A percentile compares a stretch with the other conserved stretches of the same genome.
phyloP scores from a whole-genome alignment of 2,797 vertebrate genomes.

The Argya squamiceps region DNA sequence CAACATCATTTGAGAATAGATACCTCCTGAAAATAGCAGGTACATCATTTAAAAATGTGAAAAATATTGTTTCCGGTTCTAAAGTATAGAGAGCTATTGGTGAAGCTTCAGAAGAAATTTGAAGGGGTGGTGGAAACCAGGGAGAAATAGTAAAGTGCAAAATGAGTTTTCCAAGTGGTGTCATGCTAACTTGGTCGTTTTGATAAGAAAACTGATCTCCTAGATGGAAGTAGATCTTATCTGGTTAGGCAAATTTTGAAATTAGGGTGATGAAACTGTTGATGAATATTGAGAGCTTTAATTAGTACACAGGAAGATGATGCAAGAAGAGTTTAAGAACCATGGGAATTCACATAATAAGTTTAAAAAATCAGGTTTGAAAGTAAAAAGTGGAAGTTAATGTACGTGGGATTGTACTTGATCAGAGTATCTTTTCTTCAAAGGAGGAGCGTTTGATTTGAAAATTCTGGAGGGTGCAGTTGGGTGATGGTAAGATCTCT shows the following conservation, averaged over 20 bases:
- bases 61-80: background rate
- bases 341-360: background rate
- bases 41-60: background rate
- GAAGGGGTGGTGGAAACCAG: background rate
- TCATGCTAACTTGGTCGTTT: background rate
- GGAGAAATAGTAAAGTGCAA: background rate
- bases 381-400: background rate
- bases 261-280: background rate
- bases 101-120: background rate
- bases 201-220: background rate
- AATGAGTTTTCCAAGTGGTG: background rate
- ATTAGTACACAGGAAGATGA: background rate
- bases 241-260: constrained; percentile 29
- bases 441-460: background rate
- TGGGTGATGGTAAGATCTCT: background rate
- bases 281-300: background rate
- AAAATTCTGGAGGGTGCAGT: background rate
- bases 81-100: background rate
- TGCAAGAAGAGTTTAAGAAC: background rate
- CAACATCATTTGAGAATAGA: background rate
- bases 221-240: background rate
- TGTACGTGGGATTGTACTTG: background rate
- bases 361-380: background rate
- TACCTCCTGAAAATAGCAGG: fast-evolving
- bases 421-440: background rate